Conservation (phyloP, 1,140 invertebrate genomes). For the Drosophila virilis region DNA sequence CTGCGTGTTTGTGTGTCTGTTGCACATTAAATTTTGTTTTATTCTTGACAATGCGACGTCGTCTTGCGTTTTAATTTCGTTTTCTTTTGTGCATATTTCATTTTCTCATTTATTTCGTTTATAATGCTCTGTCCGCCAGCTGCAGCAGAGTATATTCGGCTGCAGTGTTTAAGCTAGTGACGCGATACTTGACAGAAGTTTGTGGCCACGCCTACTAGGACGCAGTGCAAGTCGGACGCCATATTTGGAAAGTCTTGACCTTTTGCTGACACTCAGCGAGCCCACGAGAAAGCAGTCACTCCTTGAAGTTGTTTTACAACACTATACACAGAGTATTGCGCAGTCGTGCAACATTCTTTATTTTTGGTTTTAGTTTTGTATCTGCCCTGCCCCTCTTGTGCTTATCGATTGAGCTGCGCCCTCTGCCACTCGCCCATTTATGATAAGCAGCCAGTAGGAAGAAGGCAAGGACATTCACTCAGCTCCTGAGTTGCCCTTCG, state of each 20-base stretch:
- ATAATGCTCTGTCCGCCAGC: no score
- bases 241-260: no score
- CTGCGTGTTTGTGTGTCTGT: not conserved
- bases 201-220: no score
- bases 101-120: constrained; percentile 59
- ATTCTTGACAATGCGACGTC: constrained; percentile 43
- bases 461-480: constrained; percentile 26
- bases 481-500: not conserved
- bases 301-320: no score
- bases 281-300: no score
- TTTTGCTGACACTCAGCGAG: no score
- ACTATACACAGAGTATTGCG: not conserved
- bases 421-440: constrained; percentile 26
- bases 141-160: no score
- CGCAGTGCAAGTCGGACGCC: no score
- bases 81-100: constrained; percentile 60
- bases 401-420: constrained; percentile 31
- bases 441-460: constrained; percentile 40
- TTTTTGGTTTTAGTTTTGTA: no score
- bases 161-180: no score
- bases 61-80: constrained; percentile 76
- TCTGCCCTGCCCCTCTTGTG: not conserved
- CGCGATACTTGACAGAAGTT: no score
- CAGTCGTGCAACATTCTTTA: constrained; percentile 5
- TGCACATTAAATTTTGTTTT: constrained; percentile 44